Base-by-base conservation (phyloP, 2,797 vertebrate genomes). In the Cuculus canorus region DNA sequence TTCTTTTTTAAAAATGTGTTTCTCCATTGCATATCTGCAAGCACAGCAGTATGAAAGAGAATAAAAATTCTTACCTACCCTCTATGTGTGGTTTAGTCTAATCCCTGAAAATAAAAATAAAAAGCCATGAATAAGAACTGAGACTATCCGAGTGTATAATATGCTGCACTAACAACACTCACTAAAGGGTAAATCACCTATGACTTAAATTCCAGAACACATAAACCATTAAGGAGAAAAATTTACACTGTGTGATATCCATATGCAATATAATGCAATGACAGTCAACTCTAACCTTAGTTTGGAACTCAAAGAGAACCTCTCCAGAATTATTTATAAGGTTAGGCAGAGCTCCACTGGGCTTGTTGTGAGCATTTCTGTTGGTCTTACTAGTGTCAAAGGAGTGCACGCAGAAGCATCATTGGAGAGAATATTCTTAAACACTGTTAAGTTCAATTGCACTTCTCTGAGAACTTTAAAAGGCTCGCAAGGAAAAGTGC, bases 31-130 rank as follows among this genome's bases (percentile, higher is more conserved):
- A 66, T 92, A 93, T 90, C 77, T 95, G 82, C 90, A 88, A 82
- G 90, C 54, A 79, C 53, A 94, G 86, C 32, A 59, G 25, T 80
- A 93, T 89, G 92, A 92, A 89, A 93, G 27, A 82, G 54, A 95
- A 88, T 82, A 92, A 92, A 89, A 96, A 85, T 91, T 93, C 80
- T 94, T 93, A 82, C 93, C 88, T 77, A 87, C 41, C 45, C 32
- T 86, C 56, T 85, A 17, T 78, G 68, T 0, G 24, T 96, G 81
- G 60, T 90, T 96, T 96, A 96, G 83, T 33, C 86, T 96, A 95
- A 96, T 94, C 93, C 94, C 87, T 82, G 71, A 91, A 96, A 97
- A 95, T 92, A 96, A 96, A 96, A 97, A 96, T 92, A 93, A 96
- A 95, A 96, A 95, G 24, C 83, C 86, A 95, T 95, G 96, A 94